phyloP scores from a whole-genome alignment of 2,888 invertebrate species.

The Eumerus sabulonum region DNA sequence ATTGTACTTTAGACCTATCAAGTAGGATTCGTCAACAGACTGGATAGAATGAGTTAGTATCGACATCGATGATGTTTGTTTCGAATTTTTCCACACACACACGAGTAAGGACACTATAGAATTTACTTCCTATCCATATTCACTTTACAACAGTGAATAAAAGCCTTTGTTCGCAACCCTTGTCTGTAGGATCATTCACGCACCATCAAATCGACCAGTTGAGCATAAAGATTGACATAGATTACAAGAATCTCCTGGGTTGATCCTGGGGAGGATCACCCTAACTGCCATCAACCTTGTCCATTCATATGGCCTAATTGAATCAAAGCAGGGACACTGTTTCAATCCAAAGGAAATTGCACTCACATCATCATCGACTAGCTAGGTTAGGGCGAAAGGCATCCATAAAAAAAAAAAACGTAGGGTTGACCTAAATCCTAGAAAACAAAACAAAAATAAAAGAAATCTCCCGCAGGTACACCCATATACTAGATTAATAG shows the following conservation, averaged over 20 bases:
- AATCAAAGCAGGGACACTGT: conserved; percentile 24
- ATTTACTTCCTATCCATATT: too few relatives aligned
- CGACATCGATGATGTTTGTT: too few relatives aligned
- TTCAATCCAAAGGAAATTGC: conserved; percentile 19
- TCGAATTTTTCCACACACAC: too few relatives aligned
- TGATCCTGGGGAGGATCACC: neutral
- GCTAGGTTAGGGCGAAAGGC: too few relatives aligned
- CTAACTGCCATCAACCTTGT: neutral
- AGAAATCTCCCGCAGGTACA: conserved; percentile 32
- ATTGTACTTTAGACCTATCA: too few relatives aligned
- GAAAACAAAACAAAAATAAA: too few relatives aligned
- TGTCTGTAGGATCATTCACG: conserved; percentile 44
- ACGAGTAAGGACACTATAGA: too few relatives aligned
- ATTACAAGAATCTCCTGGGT: conserved; percentile 28
- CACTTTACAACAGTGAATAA: too few relatives aligned
- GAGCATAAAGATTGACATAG: conserved; percentile 57
- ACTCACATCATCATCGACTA: conserved; percentile 1
- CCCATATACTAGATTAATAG: neutral
- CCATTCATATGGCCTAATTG: neutral
- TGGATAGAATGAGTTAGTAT: conserved; percentile 54
- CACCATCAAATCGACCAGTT: conserved; percentile 49
- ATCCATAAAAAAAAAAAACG: conserved; percentile 1
- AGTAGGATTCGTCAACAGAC: conserved; percentile 24
- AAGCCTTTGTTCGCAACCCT: neutral
- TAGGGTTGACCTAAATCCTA: conserved; percentile 44